A percentile compares a stretch with the other conserved stretches of the same genome.
phyloP scores from a whole-genome alignment of 2,797 vertebrate species.

The Coranthus polyacanthus region DNA sequence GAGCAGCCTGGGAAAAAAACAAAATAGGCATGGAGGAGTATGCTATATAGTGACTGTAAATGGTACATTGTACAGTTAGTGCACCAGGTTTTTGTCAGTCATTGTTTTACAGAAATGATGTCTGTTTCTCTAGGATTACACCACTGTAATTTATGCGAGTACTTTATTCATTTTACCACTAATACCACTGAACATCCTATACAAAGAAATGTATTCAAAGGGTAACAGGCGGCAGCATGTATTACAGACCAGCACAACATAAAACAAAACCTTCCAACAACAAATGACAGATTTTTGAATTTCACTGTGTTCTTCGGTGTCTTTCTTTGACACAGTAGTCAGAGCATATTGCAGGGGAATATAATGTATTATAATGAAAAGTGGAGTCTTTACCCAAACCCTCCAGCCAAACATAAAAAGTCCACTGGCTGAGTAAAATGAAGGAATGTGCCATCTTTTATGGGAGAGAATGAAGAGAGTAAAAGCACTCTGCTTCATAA shows the following conservation, averaged over 20 bases:
- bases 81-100: slow-evolving; percentile 4
- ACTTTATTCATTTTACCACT: not conserved
- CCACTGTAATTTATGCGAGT: not conserved
- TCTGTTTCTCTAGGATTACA: not conserved
- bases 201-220: not conserved
- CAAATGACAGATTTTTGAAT: not conserved
- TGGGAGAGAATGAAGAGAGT: slow-evolving; percentile 64
- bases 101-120: slow-evolving; percentile 7
- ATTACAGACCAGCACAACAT: too few relatives aligned
- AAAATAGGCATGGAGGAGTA: slow-evolving; percentile 47
- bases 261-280: too few relatives aligned
- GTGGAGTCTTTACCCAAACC: slow-evolving; percentile 28
- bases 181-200: not conserved
- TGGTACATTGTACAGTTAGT: not conserved
- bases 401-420: slow-evolving; percentile 68
- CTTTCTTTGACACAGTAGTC: slow-evolving; percentile 12
- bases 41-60: slow-evolving; percentile 18
- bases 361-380: slow-evolving; percentile 37
- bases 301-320: not conserved
- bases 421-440: slow-evolving; percentile 66
- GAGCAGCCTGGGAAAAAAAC: slow-evolving; percentile 72
- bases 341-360: slow-evolving; percentile 24
- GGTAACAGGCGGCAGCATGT: too few relatives aligned
- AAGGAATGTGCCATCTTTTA: slow-evolving; percentile 77
- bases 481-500: slow-evolving; percentile 73